phyloP scores from a whole-genome alignment of 64 coral and sea anemone species.

The Pachyseris speciosa region DNA sequence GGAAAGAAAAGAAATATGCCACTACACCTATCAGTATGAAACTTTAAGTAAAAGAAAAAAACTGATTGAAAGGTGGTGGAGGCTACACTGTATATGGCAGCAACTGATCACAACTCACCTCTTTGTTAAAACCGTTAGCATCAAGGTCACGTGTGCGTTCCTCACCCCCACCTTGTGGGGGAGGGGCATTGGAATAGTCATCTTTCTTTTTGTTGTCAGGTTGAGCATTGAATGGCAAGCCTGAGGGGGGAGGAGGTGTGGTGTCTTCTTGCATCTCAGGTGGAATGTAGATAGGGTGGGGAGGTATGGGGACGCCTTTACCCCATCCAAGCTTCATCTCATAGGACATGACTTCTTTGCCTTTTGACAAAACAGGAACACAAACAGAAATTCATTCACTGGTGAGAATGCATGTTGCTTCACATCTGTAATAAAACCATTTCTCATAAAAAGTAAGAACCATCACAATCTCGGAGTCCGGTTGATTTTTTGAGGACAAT shows the following conservation, averaged over 20 bases:
- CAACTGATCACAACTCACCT: slow-evolving; percentile 65
- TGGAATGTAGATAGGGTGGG: slow-evolving; percentile 98
- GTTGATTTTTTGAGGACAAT: too few species aligned
- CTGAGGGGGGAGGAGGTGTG: slow-evolving; percentile 92
- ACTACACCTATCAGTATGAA: too few species aligned
- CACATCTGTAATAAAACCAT: too few species aligned
- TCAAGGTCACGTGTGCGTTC: slow-evolving; percentile 67
- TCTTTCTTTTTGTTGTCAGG: slow-evolving; percentile 78
- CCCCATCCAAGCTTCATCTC: slow-evolving; percentile 99
- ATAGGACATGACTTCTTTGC: slow-evolving; percentile 97
- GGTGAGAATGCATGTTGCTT: too few species aligned
- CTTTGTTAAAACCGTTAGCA: slow-evolving; percentile 86
- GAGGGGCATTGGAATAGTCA: slow-evolving; percentile 51
- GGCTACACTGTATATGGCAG: too few species aligned
- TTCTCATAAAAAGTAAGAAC: too few species aligned
- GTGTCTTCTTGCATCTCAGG: slow-evolving; percentile 98
- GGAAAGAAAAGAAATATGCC: too few species aligned
- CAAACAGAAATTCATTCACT: too few species aligned
- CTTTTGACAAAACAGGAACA: slow-evolving; percentile 24
- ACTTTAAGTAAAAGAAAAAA: too few species aligned
- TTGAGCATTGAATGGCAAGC: slow-evolving; percentile 96
- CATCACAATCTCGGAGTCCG: too few species aligned
- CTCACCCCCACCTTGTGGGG: slow-evolving; percentile 20
- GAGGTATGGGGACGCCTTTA: slow-evolving; percentile 95
- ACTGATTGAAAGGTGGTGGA: too few species aligned